phyloP scores from a whole-genome alignment of 2,797 vertebrate genomes.

The Eulemur albifrons region DNA sequence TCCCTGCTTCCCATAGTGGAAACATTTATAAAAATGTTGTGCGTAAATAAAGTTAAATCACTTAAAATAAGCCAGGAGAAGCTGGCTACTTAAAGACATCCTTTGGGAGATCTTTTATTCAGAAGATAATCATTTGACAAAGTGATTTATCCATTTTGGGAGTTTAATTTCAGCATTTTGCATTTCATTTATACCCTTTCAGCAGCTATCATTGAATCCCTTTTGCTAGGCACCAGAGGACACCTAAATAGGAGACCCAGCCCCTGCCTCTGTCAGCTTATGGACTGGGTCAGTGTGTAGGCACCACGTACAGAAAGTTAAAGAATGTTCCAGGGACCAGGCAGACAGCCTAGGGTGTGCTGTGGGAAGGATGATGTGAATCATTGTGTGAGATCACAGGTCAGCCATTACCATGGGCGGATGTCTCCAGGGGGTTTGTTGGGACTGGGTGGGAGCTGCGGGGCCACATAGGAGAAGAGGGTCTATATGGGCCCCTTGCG shows the following conservation, averaged over 20 bases:
- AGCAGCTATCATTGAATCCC: not conserved
- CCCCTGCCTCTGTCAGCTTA: not conserved
- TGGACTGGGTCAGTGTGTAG: not conserved
- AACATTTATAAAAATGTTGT: not conserved
- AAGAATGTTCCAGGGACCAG: not conserved
- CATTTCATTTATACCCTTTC: not conserved
- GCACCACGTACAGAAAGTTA: not conserved
- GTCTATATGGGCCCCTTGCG: not conserved
- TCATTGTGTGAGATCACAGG: not conserved
- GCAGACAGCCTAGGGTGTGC: not conserved
- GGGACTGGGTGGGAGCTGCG: not conserved
- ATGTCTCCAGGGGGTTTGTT: not conserved
- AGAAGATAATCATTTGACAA: conserved; percentile 25
- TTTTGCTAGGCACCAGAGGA: not conserved
- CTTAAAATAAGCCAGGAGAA: conserved; percentile 8
- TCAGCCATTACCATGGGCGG: no score
- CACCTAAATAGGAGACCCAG: not conserved
- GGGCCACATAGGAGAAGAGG: not conserved
- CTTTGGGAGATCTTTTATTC: conserved; percentile 35
- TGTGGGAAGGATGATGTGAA: not conserved
- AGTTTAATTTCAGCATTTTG: not conserved
- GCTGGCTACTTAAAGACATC: not conserved
- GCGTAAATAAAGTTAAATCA: conserved; percentile 33
- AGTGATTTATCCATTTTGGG: not conserved
- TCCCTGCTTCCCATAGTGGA: not conserved